Base-by-base conservation (phyloP, 2,113 vertebrate genomes). In the Daubentonia madagascariensis region DNA sequence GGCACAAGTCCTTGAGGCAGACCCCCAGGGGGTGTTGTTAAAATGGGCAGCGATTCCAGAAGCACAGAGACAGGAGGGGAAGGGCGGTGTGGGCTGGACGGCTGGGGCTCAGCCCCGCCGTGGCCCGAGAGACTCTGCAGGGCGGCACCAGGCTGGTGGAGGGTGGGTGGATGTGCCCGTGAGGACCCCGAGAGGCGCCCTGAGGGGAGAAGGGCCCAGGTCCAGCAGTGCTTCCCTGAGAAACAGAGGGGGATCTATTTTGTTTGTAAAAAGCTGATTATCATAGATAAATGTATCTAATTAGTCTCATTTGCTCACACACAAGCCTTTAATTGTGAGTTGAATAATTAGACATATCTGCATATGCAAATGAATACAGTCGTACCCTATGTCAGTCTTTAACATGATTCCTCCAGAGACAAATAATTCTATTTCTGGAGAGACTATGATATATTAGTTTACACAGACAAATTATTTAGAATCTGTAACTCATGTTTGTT, bases 221-320 rank as follows among this genome's bases (percentile, higher is more conserved):
- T 18, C 75, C 45, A 78, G 45, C 45, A 35, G 17, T 45, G 20
- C 80, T 97, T 85, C 88, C 95, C 17, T 52, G 94, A 28, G 37
- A 98, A 96, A 89, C 37, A 35, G 97, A 97, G 97, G 97, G 97
- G 96, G 95, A 97, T 98, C 97, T 98, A 98, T 98, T 98, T 98
- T 98, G 98, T 98, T 98, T 98, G 97, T 97, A 97, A 98, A 98
- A 98, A 98, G 97, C 98, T 98, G 98, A 98, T 99, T 98, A 98
- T 98, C 98, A 97, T 97, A 98, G 98, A 98, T 98, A 98, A 98
- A 98, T 98, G 98, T 98, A 98, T 98, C 98, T 98, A 98, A 99
- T 99, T 99, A 99, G 98, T 98, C 98, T 98, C 98, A 99, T 99
- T 99, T 99, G 98, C 99, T 98, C 98, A 99, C 98, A 99, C 97